A percentile compares a stretch with the other conserved stretches of the same genome.
Conservation (phyloP, 2,113 vertebrate genomes). For the Delphinapterus leucas region DNA sequence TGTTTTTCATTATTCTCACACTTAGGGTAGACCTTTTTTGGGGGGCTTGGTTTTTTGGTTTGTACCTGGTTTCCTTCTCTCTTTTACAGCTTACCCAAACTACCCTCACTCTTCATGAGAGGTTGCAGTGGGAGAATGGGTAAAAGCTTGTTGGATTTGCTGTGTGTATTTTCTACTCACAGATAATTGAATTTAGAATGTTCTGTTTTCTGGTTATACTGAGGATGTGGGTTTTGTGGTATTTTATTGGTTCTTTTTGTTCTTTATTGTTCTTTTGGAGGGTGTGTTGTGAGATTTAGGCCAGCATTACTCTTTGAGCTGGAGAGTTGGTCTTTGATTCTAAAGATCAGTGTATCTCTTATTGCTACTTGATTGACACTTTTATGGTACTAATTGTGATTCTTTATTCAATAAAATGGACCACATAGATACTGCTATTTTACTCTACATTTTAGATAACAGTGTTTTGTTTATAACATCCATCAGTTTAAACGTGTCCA, state of each 20-base stretch:
- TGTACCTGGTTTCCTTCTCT: background rate
- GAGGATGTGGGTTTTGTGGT: background rate
- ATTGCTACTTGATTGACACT: background rate
- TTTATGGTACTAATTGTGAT: background rate
- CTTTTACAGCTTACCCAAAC: background rate
- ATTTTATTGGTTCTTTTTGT: background rate
- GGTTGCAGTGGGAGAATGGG: background rate
- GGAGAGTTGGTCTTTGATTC: background rate
- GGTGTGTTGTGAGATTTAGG: background rate
- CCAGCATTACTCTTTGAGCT: background rate
- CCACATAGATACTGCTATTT: background rate
- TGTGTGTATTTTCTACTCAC: background rate
- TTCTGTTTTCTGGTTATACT: background rate
- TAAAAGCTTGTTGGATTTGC: background rate
- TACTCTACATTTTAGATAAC: background rate
- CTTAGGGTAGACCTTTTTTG: background rate
- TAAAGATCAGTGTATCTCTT: background rate
- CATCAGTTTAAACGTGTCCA: background rate
- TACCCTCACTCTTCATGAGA: background rate
- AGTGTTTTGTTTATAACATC: background rate
- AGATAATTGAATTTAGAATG: constrained; percentile 25
- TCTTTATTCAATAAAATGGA: background rate
- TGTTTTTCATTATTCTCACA: background rate
- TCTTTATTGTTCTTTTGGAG: background rate
- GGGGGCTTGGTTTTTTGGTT: background rate